These are phyloP conservation scores for Dilophus febrilis DNA, from an alignment of 2,888 invertebrate species.

Conservation along the genomic window DNA sequence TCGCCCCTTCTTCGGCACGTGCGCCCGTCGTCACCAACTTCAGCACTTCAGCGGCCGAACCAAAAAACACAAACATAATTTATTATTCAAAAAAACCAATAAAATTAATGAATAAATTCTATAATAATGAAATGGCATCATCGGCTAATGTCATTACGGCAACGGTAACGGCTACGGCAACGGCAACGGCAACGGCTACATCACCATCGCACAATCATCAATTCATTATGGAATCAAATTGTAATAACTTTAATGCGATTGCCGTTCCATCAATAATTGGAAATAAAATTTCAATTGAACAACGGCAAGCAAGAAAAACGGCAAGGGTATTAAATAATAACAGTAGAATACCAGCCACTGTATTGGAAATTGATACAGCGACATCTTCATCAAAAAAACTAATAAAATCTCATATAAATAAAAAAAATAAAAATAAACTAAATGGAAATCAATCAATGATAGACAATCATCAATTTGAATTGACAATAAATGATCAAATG, in stretches of 20 bases:
- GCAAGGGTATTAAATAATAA: constrained; percentile 32
- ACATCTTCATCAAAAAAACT: constrained; percentile 7
- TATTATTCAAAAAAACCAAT: constrained; percentile 23
- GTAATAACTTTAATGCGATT: too few species aligned
- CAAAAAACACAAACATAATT: constrained; percentile 16
- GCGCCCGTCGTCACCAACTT: too few species aligned
- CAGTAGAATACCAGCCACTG: too few species aligned
- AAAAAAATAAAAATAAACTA: too few species aligned
- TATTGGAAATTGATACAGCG: constrained; percentile 8
- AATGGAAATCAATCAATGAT: too few species aligned
- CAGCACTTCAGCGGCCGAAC: background rate
- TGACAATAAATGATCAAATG: too few species aligned
- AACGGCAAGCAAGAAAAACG: constrained; percentile 17
- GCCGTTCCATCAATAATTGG: too few species aligned
- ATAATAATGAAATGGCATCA: background rate
- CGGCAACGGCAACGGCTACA: constrained; percentile 11
- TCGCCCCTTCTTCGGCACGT: background rate
- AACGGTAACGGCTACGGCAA: constrained; percentile 21
- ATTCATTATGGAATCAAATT: too few species aligned
- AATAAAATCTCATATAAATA: too few species aligned
- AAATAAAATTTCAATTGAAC: constrained; percentile 5
- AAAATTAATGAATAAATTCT: constrained; percentile 1
- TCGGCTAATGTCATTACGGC: too few species aligned
- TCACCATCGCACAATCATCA: constrained; percentile 18
- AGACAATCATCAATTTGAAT: too few species aligned